A percentile compares a stretch with the other conserved stretches of the same genome.
phyloP scores from a whole-genome alignment of 2,113 vertebrate species.

The Sceloporus tristichus region DNA sequence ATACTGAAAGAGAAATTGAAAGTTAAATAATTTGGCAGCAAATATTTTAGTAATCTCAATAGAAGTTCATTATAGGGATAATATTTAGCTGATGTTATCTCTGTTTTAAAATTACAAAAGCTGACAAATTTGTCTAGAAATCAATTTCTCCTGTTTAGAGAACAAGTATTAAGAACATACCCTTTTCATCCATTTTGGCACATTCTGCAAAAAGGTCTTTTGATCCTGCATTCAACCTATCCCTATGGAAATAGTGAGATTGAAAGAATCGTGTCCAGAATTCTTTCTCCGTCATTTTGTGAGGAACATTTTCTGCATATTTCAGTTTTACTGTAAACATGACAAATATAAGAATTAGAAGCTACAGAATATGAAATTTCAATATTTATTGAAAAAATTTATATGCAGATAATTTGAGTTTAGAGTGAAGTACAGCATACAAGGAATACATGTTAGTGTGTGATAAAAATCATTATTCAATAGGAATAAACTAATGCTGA shows the following conservation, averaged over 20 bases:
- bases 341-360: slow-evolving; percentile 32
- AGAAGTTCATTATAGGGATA: neutral
- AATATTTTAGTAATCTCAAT: neutral
- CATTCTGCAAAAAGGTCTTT: slow-evolving; percentile 99
- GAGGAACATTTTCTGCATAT: slow-evolving; percentile 96
- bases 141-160: neutral
- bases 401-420: neutral
- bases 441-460: too few species aligned
- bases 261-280: slow-evolving; percentile 99
- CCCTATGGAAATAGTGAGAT: slow-evolving; percentile 99
- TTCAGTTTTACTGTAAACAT: slow-evolving; percentile 94
- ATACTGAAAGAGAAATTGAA: neutral
- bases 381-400: neutral
- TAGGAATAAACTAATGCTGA: neutral
- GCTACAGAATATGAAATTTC: neutral
- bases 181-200: slow-evolving; percentile 97
- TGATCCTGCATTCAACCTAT: slow-evolving; percentile 92
- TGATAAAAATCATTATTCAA: neutral
- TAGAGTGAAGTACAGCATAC: neutral
- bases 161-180: slow-evolving; percentile 70
- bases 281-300: slow-evolving; percentile 95
- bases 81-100: neutral
- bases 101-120: neutral
- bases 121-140: neutral
- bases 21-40: neutral